Conservation (phyloP, 2,888 invertebrate species). For the Labia minor region DNA sequence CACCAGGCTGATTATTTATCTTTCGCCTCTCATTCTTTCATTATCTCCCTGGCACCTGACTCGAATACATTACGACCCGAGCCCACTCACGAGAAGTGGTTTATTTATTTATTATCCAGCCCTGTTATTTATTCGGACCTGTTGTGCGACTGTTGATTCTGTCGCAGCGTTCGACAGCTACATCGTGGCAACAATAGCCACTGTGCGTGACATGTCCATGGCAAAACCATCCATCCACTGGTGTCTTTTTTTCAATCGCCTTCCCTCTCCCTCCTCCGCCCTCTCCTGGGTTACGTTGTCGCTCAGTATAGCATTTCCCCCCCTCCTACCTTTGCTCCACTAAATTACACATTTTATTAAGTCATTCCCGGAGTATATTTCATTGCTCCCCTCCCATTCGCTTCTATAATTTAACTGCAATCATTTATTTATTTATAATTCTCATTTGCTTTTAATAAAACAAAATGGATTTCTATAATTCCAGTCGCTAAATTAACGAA, state of each 20-base stretch:
- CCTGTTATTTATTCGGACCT: slow-evolving; percentile 21
- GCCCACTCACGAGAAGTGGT: slow-evolving; percentile 21
- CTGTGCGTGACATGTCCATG: slow-evolving; percentile 16
- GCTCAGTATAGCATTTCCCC: slow-evolving; percentile 21
- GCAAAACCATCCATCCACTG: too few relatives aligned
- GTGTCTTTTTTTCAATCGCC: slow-evolving; percentile 15
- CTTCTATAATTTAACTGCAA: slow-evolving; percentile 21
- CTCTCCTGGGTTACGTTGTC: slow-evolving; percentile 4
- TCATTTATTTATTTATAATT: slow-evolving; percentile 4
- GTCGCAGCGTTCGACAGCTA: background rate
- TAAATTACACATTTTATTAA: slow-evolving; percentile 20
- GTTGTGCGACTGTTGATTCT: slow-evolving; percentile 19
- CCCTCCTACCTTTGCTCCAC: slow-evolving; percentile 19
- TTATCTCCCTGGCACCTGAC: slow-evolving; percentile 5
- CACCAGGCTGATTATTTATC: background rate
- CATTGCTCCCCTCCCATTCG: slow-evolving; percentile 17
- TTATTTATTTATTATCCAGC: slow-evolving; percentile 22
- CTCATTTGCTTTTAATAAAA: slow-evolving; percentile 13
- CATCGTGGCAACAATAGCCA: slow-evolving; percentile 1
- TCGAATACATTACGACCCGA: slow-evolving; percentile 21
- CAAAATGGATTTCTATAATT: background rate
- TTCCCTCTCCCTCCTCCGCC: slow-evolving; percentile 31
- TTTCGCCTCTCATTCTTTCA: background rate
- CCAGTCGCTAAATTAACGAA: background rate
- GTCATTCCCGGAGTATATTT: slow-evolving; percentile 19